These are phyloP conservation scores for Drosophila lacteicornis DNA, from an alignment of 1,140 invertebrate species.

Conservation along the genomic window DNA sequence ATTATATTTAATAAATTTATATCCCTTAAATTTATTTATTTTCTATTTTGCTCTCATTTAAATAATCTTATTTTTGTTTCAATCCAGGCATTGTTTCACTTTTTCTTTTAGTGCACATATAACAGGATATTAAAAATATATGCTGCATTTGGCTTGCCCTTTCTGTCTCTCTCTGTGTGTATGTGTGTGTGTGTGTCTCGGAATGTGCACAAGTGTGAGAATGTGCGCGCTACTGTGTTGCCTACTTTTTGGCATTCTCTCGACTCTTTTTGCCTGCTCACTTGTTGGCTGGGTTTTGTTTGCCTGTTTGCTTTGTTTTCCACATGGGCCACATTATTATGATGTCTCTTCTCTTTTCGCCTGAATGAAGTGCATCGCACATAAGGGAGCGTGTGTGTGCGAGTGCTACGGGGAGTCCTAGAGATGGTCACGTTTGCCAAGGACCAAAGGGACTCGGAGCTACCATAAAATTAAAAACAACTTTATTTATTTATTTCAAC, in stretches of 20 bases:
- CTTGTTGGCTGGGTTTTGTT: constrained; percentile 58
- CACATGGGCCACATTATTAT: constrained; percentile 69
- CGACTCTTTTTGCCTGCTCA: constrained; percentile 52
- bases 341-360: constrained; percentile 61
- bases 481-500: too few relatives aligned
- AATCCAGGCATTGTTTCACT: too few relatives aligned
- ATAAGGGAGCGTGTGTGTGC: constrained; percentile 31
- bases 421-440: constrained; percentile 4
- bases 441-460: neutral
- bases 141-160: constrained; percentile 35
- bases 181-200: constrained; percentile 2
- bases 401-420: constrained; percentile 1
- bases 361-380: constrained; percentile 61
- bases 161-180: neutral
- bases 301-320: constrained; percentile 65
- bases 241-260: constrained; percentile 47
- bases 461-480: too few relatives aligned
- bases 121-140: constrained; percentile 68
- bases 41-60: too few relatives aligned
- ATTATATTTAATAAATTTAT: too few relatives aligned
- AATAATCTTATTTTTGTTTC: too few relatives aligned
- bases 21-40: too few relatives aligned
- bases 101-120: constrained; percentile 16
- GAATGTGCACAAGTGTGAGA: constrained; percentile 20
- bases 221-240: constrained; percentile 32